Conservation (phyloP, 2,888 invertebrate genomes). For the Drosophila ochracea region DNA sequence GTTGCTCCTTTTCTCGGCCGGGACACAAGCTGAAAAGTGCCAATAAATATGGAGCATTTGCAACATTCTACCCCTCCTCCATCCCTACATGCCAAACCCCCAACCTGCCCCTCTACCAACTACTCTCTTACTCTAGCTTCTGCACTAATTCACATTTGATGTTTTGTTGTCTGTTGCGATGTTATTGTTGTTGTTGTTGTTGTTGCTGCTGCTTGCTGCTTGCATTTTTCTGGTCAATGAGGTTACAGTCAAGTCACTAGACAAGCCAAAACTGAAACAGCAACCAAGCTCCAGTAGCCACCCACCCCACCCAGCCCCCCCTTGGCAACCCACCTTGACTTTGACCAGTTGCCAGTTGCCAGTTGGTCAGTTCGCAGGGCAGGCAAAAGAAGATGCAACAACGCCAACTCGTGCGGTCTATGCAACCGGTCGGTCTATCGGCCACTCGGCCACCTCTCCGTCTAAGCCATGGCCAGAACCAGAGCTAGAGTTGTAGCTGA, state of each 20-base stretch:
- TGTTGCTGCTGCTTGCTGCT: conserved; percentile 65
- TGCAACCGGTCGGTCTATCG: conserved; percentile 51
- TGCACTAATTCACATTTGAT: conserved; percentile 82
- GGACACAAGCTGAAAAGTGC: conserved; percentile 70
- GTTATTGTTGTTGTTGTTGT: conserved; percentile 32
- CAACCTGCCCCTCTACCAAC: neutral
- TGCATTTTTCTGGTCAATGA: conserved; percentile 82
- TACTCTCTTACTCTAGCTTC: conserved; percentile 63
- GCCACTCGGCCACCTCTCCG: conserved; percentile 15
- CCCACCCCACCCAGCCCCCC: neutral
- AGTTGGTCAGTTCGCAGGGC: conserved; percentile 38
- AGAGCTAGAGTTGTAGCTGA: neutral
- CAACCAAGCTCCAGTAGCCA: conserved; percentile 23
- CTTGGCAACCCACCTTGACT: conserved; percentile 8
- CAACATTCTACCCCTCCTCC: conserved; percentile 28
- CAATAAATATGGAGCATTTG: conserved; percentile 81
- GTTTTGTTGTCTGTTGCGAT: conserved; percentile 76
- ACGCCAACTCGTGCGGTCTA: conserved; percentile 55
- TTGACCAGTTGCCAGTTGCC: conserved; percentile 27
- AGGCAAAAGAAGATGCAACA: conserved; percentile 47
- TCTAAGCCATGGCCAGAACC: conserved; percentile 16
- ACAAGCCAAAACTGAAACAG: conserved; percentile 68
- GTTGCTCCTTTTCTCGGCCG: conserved; percentile 21
- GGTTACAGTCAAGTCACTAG: conserved; percentile 81
- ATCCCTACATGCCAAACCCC: neutral